These are phyloP conservation scores for Chlorospingus flavigularis DNA, from an alignment of 2,797 vertebrate genomes.

Conservation along the genomic window DNA sequence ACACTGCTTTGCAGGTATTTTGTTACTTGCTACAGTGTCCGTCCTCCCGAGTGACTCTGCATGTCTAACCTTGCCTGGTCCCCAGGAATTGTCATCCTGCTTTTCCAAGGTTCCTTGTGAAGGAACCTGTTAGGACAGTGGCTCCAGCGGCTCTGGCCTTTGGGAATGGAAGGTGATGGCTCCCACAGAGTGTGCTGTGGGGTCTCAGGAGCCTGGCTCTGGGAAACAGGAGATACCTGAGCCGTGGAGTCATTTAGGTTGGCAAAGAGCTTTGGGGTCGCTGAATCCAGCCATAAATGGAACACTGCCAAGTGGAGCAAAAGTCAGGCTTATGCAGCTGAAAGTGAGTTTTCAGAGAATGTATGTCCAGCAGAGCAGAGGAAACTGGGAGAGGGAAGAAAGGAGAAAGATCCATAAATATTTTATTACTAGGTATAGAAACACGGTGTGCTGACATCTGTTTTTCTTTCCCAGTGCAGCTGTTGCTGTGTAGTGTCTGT, in stretches of 20 bases:
- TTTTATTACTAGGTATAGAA: constrained; percentile 18
- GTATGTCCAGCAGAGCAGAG: background rate
- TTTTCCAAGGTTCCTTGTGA: background rate
- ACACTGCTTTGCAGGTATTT: background rate
- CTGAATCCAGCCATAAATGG: rapidly evolving
- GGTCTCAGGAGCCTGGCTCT: background rate
- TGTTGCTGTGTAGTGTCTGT: background rate
- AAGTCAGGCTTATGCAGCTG: background rate
- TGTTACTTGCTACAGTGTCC: background rate
- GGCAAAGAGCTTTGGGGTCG: background rate
- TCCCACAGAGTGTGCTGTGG: background rate
- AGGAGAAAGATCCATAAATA: background rate
- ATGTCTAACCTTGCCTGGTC: background rate
- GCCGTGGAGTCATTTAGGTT: background rate
- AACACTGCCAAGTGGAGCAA: background rate
- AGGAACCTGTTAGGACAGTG: background rate
- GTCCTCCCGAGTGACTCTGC: rapidly evolving
- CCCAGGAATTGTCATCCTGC: background rate
- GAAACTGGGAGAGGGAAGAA: background rate
- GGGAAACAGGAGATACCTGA: background rate
- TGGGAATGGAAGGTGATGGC: background rate
- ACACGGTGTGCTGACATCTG: constrained; percentile 32
- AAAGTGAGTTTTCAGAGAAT: background rate
- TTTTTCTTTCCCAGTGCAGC: constrained; percentile 18
- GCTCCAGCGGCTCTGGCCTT: background rate